Evolutionary conservation across 2,113 vertebrate species (phyloP).

Genomic region (Chloroceryle aenea): DNA sequence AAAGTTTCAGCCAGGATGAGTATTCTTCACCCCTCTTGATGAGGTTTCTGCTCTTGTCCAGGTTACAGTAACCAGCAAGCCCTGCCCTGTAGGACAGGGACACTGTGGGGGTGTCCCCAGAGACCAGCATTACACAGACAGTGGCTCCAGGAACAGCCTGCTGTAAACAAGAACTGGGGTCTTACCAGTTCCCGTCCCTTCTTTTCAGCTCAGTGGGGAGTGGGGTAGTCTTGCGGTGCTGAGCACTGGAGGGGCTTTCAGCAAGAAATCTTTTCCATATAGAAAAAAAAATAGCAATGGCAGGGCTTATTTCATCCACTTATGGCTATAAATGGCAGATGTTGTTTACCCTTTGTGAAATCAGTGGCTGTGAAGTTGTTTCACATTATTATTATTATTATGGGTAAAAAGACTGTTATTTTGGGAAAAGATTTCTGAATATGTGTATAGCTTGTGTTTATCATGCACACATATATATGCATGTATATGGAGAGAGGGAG

Average conservation of each 20-base stretch:
- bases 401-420: background rate
- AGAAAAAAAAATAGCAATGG: background rate
- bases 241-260: background rate
- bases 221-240: background rate
- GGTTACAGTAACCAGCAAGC: background rate
- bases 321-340: background rate
- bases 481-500: background rate
- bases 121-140: background rate
- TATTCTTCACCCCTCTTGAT: background rate
- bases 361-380: background rate
- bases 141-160: background rate
- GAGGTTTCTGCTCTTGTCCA: background rate
- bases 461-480: background rate
- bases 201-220: background rate
- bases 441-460: background rate
- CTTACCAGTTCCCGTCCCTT: background rate
- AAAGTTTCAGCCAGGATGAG: background rate
- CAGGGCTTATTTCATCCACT: background rate
- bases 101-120: rapidly evolving
- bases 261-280: background rate
- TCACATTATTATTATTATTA: background rate
- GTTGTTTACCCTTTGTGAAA: background rate
- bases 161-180: background rate
- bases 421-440: background rate
- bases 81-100: background rate